phyloP scores from a whole-genome alignment of 2,797 vertebrate genomes.

The Onychomys torridus region DNA sequence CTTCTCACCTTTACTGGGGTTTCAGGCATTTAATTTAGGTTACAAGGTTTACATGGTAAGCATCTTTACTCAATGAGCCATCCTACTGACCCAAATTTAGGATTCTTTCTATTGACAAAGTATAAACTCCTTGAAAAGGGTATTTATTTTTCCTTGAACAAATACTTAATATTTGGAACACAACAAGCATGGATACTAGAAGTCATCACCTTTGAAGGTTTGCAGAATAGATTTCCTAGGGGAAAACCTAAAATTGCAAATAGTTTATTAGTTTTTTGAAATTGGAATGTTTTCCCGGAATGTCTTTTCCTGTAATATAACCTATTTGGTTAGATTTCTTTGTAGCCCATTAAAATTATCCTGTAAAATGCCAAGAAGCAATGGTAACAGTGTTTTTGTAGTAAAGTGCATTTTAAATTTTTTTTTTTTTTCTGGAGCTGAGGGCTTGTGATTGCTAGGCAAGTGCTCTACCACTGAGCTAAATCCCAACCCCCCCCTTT shows the following conservation, averaged over 20 bases:
- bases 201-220: constrained; percentile 51
- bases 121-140: background rate
- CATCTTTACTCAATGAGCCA: background rate
- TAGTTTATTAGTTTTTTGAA: constrained; percentile 47
- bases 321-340: constrained; percentile 38
- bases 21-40: background rate
- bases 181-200: background rate
- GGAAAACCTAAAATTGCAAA: constrained; percentile 3
- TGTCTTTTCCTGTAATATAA: background rate
- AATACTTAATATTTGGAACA: constrained; percentile 26
- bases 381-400: background rate
- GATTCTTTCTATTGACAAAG: background rate
- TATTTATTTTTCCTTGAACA: constrained; percentile 6
- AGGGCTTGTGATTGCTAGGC: no score
- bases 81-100: background rate
- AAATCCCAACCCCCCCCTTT: no score
- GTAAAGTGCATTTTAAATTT: constrained; percentile 15
- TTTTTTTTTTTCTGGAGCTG: constrained; percentile 1
- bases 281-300: constrained; percentile 35
- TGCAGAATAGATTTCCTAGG: constrained; percentile 34
- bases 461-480: no score
- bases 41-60: background rate
- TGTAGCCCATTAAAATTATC: background rate
- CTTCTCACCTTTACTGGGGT: no score
- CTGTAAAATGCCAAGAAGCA: constrained; percentile 26